Evolutionary conservation across 1,140 invertebrate species (phyloP).

Genomic region (Drosophila leontia): DNA sequence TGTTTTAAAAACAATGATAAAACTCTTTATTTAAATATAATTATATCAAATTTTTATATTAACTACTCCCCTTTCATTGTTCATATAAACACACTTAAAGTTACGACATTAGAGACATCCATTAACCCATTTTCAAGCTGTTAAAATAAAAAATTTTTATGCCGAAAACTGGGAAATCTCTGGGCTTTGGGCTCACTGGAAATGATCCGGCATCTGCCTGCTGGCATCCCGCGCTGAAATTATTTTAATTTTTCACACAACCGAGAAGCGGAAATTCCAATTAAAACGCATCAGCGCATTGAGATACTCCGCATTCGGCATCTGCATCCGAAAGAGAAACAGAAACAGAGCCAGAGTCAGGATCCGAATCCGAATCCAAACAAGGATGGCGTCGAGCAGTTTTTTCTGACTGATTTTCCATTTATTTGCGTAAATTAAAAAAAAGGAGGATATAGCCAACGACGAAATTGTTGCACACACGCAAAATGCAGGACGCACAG

Average conservation of each 20-base stretch:
- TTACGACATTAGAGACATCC: slow-evolving; percentile 36
- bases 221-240: slow-evolving; percentile 31
- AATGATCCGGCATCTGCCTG: slow-evolving; percentile 8
- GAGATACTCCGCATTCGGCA: slow-evolving; percentile 25
- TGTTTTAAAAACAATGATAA: not conserved
- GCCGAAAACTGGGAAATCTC: slow-evolving; percentile 57
- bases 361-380: slow-evolving; percentile 27
- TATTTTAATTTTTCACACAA: slow-evolving; percentile 77
- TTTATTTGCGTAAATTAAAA: slow-evolving; percentile 78
- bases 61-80: not conserved
- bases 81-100: slow-evolving; percentile 41
- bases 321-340: slow-evolving; percentile 34
- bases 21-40: not conserved
- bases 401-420: slow-evolving; percentile 76
- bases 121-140: not conserved
- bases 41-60: not conserved
- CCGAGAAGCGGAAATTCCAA: slow-evolving; percentile 77
- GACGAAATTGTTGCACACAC: slow-evolving; percentile 28
- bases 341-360: slow-evolving; percentile 22
- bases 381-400: slow-evolving; percentile 33
- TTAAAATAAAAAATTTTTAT: slow-evolving; percentile 37
- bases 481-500: slow-evolving; percentile 19
- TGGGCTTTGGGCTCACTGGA: slow-evolving; percentile 1
- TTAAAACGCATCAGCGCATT: slow-evolving; percentile 78
- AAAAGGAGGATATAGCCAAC: slow-evolving; percentile 15